Evolutionary conservation across 2,888 invertebrate genomes (phyloP).

Genomic region (Rhagonycha fulva): DNA sequence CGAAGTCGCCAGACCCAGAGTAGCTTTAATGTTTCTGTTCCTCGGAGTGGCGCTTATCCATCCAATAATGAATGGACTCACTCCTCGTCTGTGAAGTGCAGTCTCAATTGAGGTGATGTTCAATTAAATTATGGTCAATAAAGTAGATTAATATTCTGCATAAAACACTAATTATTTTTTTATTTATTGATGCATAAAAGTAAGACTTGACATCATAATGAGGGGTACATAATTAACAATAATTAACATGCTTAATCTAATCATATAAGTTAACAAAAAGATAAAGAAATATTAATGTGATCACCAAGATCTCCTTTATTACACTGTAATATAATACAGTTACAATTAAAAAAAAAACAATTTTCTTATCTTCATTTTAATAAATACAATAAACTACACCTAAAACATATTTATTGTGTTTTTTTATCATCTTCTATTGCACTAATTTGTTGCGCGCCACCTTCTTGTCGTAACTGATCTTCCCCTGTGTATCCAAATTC

Average conservation of each 20-base stretch:
- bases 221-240: not conserved
- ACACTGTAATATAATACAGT: conserved; percentile 1
- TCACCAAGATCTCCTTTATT: not conserved
- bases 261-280: not conserved
- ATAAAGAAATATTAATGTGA: not conserved
- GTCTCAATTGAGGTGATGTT: no score
- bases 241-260: not conserved
- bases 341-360: conserved; percentile 17
- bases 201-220: not conserved
- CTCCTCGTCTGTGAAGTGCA: no score
- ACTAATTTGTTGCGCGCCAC: conserved; percentile 17
- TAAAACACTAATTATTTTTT: not conserved
- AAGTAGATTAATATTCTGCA: not conserved
- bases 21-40: no score
- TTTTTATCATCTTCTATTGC: conserved; percentile 37
- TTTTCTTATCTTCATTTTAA: conserved; percentile 9
- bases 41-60: no score
- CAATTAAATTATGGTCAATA: not conserved
- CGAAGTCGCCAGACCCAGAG: no score
- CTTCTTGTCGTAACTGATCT: conserved; percentile 25
- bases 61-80: no score
- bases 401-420: conserved; percentile 21
- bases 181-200: not conserved
- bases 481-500: conserved; percentile 98
- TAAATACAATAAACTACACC: conserved; percentile 24